Evolutionary conservation across 2,113 vertebrate genomes (phyloP).

Genomic region (Chionis minor): DNA sequence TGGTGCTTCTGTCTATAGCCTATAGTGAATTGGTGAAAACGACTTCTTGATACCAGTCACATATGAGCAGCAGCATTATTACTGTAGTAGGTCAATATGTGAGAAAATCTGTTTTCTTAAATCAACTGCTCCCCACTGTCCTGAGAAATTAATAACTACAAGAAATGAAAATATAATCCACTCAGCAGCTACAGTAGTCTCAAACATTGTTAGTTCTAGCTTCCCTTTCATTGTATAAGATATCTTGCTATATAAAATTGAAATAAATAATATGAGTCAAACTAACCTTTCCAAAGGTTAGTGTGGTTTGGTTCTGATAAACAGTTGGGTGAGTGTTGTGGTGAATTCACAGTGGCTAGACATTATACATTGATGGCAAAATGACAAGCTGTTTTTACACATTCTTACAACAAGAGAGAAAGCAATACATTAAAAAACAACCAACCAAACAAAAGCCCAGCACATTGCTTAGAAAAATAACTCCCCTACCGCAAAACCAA

Average conservation of each 20-base stretch:
- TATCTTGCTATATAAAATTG: background rate
- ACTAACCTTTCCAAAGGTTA: conserved; percentile 21
- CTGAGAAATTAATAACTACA: background rate
- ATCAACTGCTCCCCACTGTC: background rate
- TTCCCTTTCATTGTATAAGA: background rate
- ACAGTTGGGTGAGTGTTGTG: background rate
- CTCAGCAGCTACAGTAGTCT: background rate
- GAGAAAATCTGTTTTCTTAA: background rate
- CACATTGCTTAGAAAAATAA: background rate
- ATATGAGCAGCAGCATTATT: background rate
- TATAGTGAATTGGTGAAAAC: background rate
- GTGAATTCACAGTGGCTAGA: conserved; percentile 33
- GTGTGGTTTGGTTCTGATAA: background rate
- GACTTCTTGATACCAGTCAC: background rate
- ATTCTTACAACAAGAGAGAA: background rate
- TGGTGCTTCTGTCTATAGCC: background rate
- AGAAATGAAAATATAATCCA: background rate
- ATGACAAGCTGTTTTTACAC: background rate
- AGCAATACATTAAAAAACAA: background rate
- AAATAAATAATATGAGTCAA: conserved; percentile 27
- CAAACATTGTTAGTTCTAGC: background rate
- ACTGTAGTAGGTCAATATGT: background rate
- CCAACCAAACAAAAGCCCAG: background rate
- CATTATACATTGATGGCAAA: background rate
- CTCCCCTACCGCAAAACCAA: background rate